A percentile compares a stretch with the other conserved stretches of the same genome.
These are phyloP conservation scores for Synanthedon vespiformis DNA, from an alignment of 2,888 invertebrate genomes.

Conservation along the genomic window DNA sequence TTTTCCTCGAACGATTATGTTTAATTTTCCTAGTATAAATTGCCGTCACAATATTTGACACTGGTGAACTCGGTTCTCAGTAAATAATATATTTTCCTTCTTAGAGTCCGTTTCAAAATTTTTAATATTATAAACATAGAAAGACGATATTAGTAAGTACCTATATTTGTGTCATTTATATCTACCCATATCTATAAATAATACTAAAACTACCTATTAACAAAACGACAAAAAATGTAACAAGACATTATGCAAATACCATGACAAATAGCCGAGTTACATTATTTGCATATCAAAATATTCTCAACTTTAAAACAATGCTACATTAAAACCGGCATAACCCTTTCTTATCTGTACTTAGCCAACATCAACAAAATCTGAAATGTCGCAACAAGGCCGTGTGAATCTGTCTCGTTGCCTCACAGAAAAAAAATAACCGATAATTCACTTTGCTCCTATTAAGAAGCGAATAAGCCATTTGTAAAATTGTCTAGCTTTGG, in stretches of 20 bases:
- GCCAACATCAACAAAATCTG: slow-evolving; percentile 44
- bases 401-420: slow-evolving; percentile 45
- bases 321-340: slow-evolving; percentile 46
- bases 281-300: slow-evolving; percentile 43
- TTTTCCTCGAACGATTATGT: background rate
- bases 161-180: no score
- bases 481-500: slow-evolving; percentile 50
- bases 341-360: slow-evolving; percentile 49
- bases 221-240: slow-evolving; percentile 4
- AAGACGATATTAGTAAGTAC: no score
- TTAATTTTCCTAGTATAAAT: background rate
- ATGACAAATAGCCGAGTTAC: slow-evolving; percentile 14
- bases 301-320: slow-evolving; percentile 50
- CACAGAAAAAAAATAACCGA: slow-evolving; percentile 36
- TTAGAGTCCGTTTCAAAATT: no score
- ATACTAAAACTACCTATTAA: no score
- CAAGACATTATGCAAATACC: slow-evolving; percentile 14
- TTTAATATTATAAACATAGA: no score
- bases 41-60: no score
- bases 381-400: slow-evolving; percentile 59
- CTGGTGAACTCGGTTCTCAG: no score
- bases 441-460: slow-evolving; percentile 48
- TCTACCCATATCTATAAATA: no score
- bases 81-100: no score
- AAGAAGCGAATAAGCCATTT: slow-evolving; percentile 47